Base-by-base conservation (phyloP, 2,113 vertebrate species). In the Grantiella picta region DNA sequence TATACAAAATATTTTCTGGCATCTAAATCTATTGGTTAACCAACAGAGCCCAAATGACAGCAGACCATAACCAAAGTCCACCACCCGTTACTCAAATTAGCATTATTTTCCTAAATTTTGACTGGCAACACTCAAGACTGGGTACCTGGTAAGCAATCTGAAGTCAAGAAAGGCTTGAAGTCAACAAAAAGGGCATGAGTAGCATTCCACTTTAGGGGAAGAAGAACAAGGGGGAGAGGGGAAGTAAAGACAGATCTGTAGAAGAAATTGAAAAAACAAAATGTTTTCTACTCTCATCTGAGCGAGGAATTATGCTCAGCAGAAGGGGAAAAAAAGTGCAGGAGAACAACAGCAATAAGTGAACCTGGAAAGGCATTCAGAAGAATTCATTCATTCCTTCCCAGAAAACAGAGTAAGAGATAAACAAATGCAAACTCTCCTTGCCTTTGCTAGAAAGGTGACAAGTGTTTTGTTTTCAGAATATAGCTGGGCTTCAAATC, bases 151-250 rank as follows among this genome's bases (percentile, higher is more conserved):
- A 76, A 76, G 23, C 29, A 52, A 33, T 47, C 4, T 44, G 45
- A 82, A 64, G 7, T 49, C 33, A 64, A 56, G 53, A 52, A 49
- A 44, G 27, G 27, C 13, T 66, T 47, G 16, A 22, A n/a, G 27
- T 25, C 29, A 47, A 42, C 4, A 29, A 45, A 45, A 63, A 59
- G 35, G 60, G 24, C 36, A 60, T 4, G 33, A 35, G 7, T 8
- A 79, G 21, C 9, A 31, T 38, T 57, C 19, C 42, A 63, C 14
- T 73, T 3, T 22, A 14, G 7, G 5, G 15, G 11, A 45, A 44
- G 52, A 35, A 28, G 29, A 40, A 29, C 0, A 1, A 15, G 20
- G 6, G 12, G 9, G 1, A 22, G 5, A 11, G 36, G 7, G 33
- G 8, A n/a, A 29, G 5, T 36, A 50, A 13, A 16, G 42, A 33